Evolutionary conservation across 2,797 vertebrate genomes (phyloP).

Genomic region (Aselliscus stoliczkanus): DNA sequence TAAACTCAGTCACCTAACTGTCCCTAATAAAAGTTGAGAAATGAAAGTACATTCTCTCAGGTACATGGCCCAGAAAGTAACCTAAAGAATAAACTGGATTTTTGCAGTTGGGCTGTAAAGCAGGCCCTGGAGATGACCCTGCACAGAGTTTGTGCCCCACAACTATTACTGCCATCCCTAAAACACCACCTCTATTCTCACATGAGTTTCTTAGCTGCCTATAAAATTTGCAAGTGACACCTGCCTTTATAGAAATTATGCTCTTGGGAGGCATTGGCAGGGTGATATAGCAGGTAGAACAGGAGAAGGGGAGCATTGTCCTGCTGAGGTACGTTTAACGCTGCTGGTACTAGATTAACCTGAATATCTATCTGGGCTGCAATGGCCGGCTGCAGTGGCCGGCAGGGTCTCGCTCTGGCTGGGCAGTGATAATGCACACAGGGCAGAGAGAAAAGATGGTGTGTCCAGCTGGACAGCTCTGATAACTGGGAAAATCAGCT

Average conservation of each 20-base stretch:
- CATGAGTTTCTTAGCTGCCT: not conserved
- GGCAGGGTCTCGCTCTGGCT: not conserved
- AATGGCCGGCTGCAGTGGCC: not conserved
- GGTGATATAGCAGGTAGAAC: not conserved
- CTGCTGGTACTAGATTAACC: not conserved
- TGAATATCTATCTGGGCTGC: not conserved
- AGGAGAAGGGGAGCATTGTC: not conserved
- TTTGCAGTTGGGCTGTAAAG: not conserved
- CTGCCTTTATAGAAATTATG: not conserved
- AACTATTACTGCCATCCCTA: not conserved
- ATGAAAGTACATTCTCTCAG: not conserved
- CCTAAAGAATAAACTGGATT: not conserved
- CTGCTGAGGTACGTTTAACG: not conserved
- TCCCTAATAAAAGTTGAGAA: not conserved
- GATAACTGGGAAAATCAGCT: slow-evolving; percentile 61
- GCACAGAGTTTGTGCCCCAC: not conserved
- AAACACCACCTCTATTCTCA: not conserved
- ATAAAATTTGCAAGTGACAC: not conserved
- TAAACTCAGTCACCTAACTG: not conserved
- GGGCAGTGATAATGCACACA: not conserved
- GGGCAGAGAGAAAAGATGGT: not conserved
- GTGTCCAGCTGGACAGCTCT: slow-evolving; percentile 23
- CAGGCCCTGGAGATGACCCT: not conserved
- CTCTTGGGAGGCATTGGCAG: not conserved
- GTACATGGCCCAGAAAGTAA: not conserved